These are phyloP conservation scores for Paedocypris micromegethes DNA, from an alignment of 2,797 vertebrate species.

Conservation along the genomic window DNA sequence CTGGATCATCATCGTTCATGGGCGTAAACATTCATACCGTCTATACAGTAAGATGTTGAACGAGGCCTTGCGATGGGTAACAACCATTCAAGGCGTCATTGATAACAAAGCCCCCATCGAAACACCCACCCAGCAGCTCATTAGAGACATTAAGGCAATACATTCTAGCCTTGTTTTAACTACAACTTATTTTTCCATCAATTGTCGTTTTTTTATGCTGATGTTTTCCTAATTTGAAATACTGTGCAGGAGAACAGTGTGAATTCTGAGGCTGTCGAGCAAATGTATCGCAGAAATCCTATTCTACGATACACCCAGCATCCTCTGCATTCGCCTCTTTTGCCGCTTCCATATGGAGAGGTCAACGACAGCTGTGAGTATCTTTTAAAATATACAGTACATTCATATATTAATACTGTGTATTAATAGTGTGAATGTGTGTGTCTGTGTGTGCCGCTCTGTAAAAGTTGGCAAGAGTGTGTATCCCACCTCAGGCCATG, in stretches of 20 bases:
- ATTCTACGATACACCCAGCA: constrained; percentile 92
- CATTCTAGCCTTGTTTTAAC: background rate
- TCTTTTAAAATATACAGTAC: background rate
- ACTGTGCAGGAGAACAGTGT: constrained; percentile 80
- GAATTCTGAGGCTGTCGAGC: constrained; percentile 84
- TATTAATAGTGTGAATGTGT: too few species aligned
- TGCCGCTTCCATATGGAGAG: constrained; percentile 86
- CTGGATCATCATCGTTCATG: constrained; percentile 87
- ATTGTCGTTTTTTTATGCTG: background rate
- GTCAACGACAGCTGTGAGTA: constrained; percentile 77
- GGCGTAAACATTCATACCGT: constrained; percentile 84
- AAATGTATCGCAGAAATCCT: constrained; percentile 86
- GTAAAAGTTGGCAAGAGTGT: too few species aligned
- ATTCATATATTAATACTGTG: too few species aligned
- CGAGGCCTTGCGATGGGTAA: constrained; percentile 87
- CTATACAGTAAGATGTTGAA: constrained; percentile 87
- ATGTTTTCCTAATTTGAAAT: too few species aligned
- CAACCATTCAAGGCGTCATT: constrained; percentile 83
- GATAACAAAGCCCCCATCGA: constrained; percentile 88
- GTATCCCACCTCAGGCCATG: too few species aligned
- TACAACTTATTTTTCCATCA: too few species aligned
- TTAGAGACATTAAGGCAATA: constrained; percentile 85
- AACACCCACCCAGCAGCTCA: constrained; percentile 88
- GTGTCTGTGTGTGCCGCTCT: too few species aligned
- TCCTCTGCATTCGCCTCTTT: constrained; percentile 84